Base-by-base conservation (phyloP, 2,888 invertebrate genomes). In the Hyppa rectilinea region DNA sequence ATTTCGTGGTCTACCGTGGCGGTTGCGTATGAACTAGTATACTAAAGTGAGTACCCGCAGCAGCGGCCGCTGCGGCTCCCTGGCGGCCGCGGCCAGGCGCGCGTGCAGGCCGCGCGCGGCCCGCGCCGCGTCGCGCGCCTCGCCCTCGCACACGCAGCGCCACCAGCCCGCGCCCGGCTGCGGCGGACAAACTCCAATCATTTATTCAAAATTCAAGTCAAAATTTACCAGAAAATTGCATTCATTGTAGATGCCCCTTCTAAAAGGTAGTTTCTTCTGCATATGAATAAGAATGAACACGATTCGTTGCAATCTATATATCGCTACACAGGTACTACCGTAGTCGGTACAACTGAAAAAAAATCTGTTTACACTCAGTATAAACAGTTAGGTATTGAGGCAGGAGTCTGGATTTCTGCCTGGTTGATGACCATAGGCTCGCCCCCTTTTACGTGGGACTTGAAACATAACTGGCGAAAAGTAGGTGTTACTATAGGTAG, bases 101-200 rank as follows among this genome's bases (percentile, higher is more conserved):
- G 86, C 86, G 88, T 94, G 94, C 71, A 95, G 73, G 0, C 53
- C 67, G 23, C 91, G 89, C 70, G 90, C 90, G 31, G 86, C 88
- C 2, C 86, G 85, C 76, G 85, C 87, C 76, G 91, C 92, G 78
- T 88, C 92, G 12, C 82, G 88, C 81, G 87, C 89, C 87, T 95
- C 95, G 63, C 89, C 89, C 61, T 83, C 88, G 62, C 87, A 87
- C 86, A 88, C 93, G 75, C 90, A 84, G 66, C 90, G 80, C 94
- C 95, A 94, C 95, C 95, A 94, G 47, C 9, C 93, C 90, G 34
- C 76, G n/a, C 60, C 74, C 6, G 34, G 9, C 60, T 66, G n/a
- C 3, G 17, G 3, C 1, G 4, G n/a, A n/a, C 14, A 20, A 12
- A 26, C 7, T 4, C 38, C 0, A 17, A 26, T 26, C 0, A 26